These are phyloP conservation scores for Caenorhabditis wallacei DNA, from an alignment of 2,888 invertebrate species.

Conservation along the genomic window DNA sequence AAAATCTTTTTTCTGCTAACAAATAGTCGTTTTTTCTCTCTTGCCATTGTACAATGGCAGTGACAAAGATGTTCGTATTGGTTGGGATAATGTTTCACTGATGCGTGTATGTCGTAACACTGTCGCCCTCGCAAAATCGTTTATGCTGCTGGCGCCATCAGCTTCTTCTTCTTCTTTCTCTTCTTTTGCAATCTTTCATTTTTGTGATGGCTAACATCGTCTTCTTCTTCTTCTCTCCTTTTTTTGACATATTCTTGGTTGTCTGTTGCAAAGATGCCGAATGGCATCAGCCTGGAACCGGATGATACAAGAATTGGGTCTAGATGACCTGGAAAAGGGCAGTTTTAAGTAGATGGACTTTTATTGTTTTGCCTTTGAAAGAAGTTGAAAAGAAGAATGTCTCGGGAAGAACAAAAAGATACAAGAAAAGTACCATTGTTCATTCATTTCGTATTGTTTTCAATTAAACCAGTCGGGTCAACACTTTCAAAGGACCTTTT, in stretches of 20 bases:
- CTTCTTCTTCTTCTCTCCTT: not conserved
- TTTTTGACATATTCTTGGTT: constrained; percentile 35
- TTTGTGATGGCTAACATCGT: constrained; percentile 27
- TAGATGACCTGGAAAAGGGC: constrained; percentile 49
- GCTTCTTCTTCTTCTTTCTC: constrained; percentile 19
- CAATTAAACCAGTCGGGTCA: constrained; percentile 45
- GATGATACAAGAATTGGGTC: constrained; percentile 20
- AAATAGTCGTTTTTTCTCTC: constrained; percentile 30
- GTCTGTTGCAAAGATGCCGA: constrained; percentile 41
- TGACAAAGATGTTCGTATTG: constrained; percentile 40
- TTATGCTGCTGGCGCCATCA: constrained; percentile 46
- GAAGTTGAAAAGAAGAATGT: not conserved
- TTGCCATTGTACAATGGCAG: constrained; percentile 37
- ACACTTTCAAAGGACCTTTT: constrained; percentile 7
- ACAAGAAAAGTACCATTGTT: constrained; percentile 55
- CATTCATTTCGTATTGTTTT: constrained; percentile 33
- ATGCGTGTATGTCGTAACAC: constrained; percentile 61
- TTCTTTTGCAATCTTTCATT: constrained; percentile 30
- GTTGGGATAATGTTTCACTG: constrained; percentile 58
- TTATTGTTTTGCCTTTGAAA: constrained; percentile 44
- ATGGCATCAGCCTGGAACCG: constrained; percentile 41
- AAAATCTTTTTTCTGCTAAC: constrained; percentile 4
- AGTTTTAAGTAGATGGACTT: constrained; percentile 13
- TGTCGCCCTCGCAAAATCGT: constrained; percentile 54
- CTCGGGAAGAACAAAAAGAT: constrained; percentile 41